A percentile compares a stretch with the other conserved stretches of the same genome.
phyloP scores from a whole-genome alignment of 2,888 invertebrate species.

The Melieria omissa region DNA sequence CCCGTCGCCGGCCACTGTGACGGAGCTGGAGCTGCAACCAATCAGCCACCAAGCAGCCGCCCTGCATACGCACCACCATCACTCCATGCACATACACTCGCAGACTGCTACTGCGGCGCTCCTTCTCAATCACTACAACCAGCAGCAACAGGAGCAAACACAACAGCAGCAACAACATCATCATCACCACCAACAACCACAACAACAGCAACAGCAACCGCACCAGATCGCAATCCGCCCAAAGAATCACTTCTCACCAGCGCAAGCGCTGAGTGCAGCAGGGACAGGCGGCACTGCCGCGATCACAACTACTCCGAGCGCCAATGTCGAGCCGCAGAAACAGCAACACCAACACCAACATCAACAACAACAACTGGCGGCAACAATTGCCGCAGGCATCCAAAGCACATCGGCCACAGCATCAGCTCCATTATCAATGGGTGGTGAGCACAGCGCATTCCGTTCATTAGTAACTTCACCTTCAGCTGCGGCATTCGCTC shows the following conservation, averaged over 20 bases:
- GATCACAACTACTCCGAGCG: too few relatives aligned
- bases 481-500: slow-evolving; percentile 71
- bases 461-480: slow-evolving; percentile 78
- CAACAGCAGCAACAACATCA: slow-evolving; percentile 66
- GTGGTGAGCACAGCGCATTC: slow-evolving; percentile 91
- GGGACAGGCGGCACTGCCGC: neutral
- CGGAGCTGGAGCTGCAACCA: slow-evolving; percentile 24
- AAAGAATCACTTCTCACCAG: neutral
- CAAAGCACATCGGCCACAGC: slow-evolving; percentile 55
- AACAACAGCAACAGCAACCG: slow-evolving; percentile 35
- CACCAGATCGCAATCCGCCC: slow-evolving; percentile 22
- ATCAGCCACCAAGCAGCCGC: slow-evolving; percentile 37
- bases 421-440: slow-evolving; percentile 73
- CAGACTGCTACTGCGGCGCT: slow-evolving; percentile 55
- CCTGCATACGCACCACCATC: slow-evolving; percentile 34
- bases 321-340: neutral
- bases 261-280: slow-evolving; percentile 18
- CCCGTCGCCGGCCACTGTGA: slow-evolving; percentile 14
- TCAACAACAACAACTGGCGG: slow-evolving; percentile 46
- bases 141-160: slow-evolving; percentile 59
- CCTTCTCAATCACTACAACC: slow-evolving; percentile 58
- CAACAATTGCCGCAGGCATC: slow-evolving; percentile 45
- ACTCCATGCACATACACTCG: slow-evolving; percentile 45
- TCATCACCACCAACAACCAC: slow-evolving; percentile 47
- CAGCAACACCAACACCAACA: slow-evolving; percentile 28